Evolutionary conservation across 2,797 vertebrate genomes (phyloP).

Genomic region (Taenioides sp.): DNA sequence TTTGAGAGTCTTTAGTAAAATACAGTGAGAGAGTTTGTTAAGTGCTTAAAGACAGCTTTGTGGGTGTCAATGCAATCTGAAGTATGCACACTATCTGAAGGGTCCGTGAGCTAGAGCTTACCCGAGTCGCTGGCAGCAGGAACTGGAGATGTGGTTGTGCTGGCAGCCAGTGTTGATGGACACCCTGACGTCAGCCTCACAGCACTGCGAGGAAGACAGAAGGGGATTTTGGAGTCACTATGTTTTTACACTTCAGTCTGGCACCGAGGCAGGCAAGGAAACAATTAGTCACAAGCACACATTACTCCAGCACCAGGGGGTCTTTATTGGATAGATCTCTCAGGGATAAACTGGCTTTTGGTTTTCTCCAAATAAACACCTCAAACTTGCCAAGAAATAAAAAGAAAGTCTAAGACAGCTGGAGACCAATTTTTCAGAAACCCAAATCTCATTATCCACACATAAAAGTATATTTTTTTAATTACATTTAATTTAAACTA

Average conservation of each 20-base stretch:
- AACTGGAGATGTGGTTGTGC: conserved; percentile 86
- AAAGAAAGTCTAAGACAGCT: background rate
- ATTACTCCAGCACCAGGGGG: conserved; percentile 22
- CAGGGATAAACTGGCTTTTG: conserved; percentile 22
- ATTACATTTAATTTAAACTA: background rate
- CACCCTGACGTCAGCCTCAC: conserved; percentile 80
- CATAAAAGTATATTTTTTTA: background rate
- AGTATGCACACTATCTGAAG: background rate
- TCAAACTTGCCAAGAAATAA: conserved; percentile 25
- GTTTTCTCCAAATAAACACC: conserved; percentile 7
- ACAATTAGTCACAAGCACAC: conserved; percentile 27
- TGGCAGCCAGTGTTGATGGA: conserved; percentile 87
- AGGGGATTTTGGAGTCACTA: conserved; percentile 26
- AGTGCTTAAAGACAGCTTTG: conserved; percentile 1
- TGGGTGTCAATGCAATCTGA: background rate
- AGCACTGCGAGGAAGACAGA: conserved; percentile 77
- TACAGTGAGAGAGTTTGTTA: background rate
- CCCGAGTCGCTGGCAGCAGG: conserved; percentile 87
- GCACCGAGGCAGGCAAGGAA: conserved; percentile 14
- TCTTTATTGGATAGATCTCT: conserved; percentile 16
- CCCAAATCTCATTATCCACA: conserved; percentile 4
- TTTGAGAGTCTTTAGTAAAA: background rate
- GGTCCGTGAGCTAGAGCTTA: conserved; percentile 47
- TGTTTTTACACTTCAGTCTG: conserved; percentile 27
- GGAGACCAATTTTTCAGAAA: conserved; percentile 20